A percentile compares a stretch with the other conserved stretches of the same genome.
These are phyloP conservation scores for Charanyca ferruginea DNA, from an alignment of 2,888 invertebrate genomes.

Conservation along the genomic window DNA sequence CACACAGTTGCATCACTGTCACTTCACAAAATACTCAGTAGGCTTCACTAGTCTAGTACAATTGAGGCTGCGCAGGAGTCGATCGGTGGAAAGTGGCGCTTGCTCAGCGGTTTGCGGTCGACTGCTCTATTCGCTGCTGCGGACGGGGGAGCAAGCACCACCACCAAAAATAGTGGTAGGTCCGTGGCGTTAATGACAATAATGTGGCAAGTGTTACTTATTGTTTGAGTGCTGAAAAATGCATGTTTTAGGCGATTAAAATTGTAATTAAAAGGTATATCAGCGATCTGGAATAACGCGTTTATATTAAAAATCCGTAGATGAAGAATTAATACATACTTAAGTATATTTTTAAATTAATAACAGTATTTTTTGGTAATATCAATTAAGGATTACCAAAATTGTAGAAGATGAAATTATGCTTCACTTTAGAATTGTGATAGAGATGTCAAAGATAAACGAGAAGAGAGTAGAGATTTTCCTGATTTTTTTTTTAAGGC, in stretches of 20 bases:
- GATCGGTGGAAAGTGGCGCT: conserved; percentile 68
- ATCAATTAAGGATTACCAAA: too few species aligned
- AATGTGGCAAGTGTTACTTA: conserved; percentile 5
- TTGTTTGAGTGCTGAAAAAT: conserved; percentile 8
- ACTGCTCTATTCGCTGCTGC: conserved; percentile 64
- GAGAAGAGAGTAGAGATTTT: not conserved
- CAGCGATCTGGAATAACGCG: not conserved
- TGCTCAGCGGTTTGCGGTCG: conserved; percentile 70
- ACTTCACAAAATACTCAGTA: conserved; percentile 75
- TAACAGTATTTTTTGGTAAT: too few species aligned
- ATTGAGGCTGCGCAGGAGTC: conserved; percentile 66
- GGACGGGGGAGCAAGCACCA: conserved; percentile 51
- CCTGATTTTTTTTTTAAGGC: not conserved
- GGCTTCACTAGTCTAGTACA: conserved; percentile 53
- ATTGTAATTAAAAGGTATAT: too few species aligned
- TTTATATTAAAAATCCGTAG: too few species aligned
- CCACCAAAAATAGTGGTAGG: conserved; percentile 64
- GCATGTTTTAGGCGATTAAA: not conserved
- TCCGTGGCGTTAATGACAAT: conserved; percentile 45
- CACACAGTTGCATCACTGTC: conserved; percentile 85
- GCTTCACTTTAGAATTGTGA: not conserved
- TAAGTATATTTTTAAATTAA: too few species aligned
- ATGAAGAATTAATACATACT: too few species aligned
- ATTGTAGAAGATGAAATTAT: too few species aligned
- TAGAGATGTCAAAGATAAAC: not conserved